Conservation (phyloP, 1,140 invertebrate genomes). For the Nephotettix cincticeps region DNA sequence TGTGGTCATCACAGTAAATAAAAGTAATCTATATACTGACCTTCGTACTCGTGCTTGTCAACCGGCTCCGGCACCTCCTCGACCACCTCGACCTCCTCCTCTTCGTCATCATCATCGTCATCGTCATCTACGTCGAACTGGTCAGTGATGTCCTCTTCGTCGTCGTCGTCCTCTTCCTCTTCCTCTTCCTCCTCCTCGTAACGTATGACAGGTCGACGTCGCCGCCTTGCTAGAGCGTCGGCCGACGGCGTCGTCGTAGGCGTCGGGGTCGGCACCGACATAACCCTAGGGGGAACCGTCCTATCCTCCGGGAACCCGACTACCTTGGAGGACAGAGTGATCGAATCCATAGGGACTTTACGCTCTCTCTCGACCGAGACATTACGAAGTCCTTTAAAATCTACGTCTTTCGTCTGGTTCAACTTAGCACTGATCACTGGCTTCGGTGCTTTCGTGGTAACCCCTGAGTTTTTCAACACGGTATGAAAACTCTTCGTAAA, state of each 20-base stretch:
- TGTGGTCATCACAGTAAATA: no score
- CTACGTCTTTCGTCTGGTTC: background rate
- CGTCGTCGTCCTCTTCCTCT: slow-evolving; percentile 43
- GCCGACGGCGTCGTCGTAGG: slow-evolving; percentile 7
- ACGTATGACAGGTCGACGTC: slow-evolving; percentile 43
- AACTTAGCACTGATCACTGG: background rate
- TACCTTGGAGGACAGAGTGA: slow-evolving; percentile 9
- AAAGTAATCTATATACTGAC: no score
- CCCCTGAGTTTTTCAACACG: background rate
- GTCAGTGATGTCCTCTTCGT: slow-evolving; percentile 31
- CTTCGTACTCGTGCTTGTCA: slow-evolving; percentile 24
- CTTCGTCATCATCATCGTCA: slow-evolving; percentile 17
- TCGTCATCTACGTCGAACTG: slow-evolving; percentile 21
- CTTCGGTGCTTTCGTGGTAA: background rate
- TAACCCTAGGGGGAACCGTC: background rate
- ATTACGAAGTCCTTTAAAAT: background rate
- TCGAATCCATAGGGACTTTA: slow-evolving; percentile 1
- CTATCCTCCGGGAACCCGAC: background rate
- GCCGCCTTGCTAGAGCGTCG: slow-evolving; percentile 29
- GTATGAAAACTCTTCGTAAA: slow-evolving; percentile 7
- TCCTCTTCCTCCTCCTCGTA: slow-evolving; percentile 46
- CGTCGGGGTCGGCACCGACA: background rate
- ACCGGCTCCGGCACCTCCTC: slow-evolving; percentile 1
- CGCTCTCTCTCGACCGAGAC: background rate
- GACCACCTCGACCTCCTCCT: slow-evolving; percentile 1